Evolutionary conservation across 92 coral and sea anemone genomes (phyloP), one percentile per base, ranked within the genome.

Genomic region (Zoanthus solanderi): DNA sequence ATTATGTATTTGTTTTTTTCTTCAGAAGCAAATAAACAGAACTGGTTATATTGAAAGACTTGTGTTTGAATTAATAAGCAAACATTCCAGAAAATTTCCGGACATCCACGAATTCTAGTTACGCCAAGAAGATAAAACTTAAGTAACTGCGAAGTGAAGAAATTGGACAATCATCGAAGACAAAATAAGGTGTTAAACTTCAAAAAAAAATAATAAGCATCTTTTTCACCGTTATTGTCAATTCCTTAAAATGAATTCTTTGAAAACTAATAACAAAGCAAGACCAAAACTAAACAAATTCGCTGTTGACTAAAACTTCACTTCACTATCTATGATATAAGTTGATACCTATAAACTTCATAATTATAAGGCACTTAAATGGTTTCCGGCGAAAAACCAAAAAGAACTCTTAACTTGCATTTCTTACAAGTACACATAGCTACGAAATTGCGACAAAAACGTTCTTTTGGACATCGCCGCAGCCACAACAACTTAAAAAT

Each of bases 251-350:
- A 29, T 0, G 66, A 66, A 81, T 66, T 81, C 85, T 66, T 66
- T 11, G 60, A 29, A 66, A 81, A 81, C 85, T 81, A 65, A 65
- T 81, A 63, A 81, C 85, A 37, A 45, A 66, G 74, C 14, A 42
- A 10, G 74, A 81, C 6, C 15, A 1, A 17, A 48, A 44, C 28
- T 67, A 61, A 80, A 80, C 85, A 63, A 37, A 47, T n/a, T 57
- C 15, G 46, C 29, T 65, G 75, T 81, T 75, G 29, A 8, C 6
- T 56, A 47, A 69, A 63, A 63, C 52, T 47, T 16, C 4, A n/a
- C 12, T 9, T 5, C 56, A 50, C 9, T 11, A 50, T 37, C 65
- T 58, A 7, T 18, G 65, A 6, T 16, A 6, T 16, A 58, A 58
- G 5, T 58, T 16, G 7, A 15, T 58, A 18, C 23, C 7, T 16